These are phyloP conservation scores for Caenorhabditis wallacei DNA, from an alignment of 2,888 invertebrate genomes.

Conservation along the genomic window DNA sequence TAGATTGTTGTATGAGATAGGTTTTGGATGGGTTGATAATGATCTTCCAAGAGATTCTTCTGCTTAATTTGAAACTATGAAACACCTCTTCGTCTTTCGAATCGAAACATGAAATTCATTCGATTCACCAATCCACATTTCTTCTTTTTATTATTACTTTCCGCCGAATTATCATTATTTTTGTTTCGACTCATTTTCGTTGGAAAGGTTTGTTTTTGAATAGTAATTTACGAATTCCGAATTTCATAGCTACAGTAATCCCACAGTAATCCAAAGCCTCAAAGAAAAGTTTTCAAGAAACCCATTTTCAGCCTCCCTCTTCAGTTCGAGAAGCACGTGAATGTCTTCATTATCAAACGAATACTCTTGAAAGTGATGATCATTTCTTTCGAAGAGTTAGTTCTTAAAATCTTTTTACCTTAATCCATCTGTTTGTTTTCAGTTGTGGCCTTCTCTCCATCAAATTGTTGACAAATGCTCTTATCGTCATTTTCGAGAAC, in stretches of 20 bases:
- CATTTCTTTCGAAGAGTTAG: slow-evolving; percentile 54
- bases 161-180: slow-evolving; percentile 21
- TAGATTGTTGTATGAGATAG: slow-evolving; percentile 3
- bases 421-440: neutral
- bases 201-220: slow-evolving; percentile 25
- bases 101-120: slow-evolving; percentile 41
- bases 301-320: slow-evolving; percentile 51
- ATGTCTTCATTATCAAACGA: slow-evolving; percentile 56
- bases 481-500: slow-evolving; percentile 45
- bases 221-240: too few relatives aligned
- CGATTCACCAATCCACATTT: slow-evolving; percentile 50
- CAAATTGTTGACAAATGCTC: slow-evolving; percentile 58
- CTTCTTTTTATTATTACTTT: slow-evolving; percentile 26
- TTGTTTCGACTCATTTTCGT: slow-evolving; percentile 35
- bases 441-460: slow-evolving; percentile 62
- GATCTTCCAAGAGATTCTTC: too few relatives aligned
- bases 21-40: neutral
- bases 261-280: too few relatives aligned
- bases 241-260: too few relatives aligned
- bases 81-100: neutral
- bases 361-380: slow-evolving; percentile 52
- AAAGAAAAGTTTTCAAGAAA: too few relatives aligned
- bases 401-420: too few relatives aligned
- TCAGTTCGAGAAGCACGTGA: slow-evolving; percentile 58
- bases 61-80: slow-evolving; percentile 3